Base-by-base conservation (phyloP, 2,113 vertebrate species). In the Lamprologus sp. region DNA sequence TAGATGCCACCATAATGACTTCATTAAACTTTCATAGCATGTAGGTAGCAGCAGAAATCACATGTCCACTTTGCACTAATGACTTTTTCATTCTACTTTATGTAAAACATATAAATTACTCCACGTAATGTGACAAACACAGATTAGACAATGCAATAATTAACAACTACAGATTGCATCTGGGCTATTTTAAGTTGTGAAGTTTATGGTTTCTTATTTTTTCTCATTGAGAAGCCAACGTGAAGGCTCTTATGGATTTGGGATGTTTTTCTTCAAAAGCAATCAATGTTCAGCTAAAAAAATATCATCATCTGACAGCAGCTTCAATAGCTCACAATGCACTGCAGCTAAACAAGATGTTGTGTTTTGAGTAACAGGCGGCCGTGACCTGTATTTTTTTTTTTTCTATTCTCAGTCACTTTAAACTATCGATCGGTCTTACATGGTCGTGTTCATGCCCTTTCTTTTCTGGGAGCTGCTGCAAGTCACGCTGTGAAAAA, bases 1-100 rank as follows among this genome's bases (percentile, higher is more conserved):
- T 90, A 92, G 88, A 15, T 83, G 93, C 88, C 80, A 84, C n/a
- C 85, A 89, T 86, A 80, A 92, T 63, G 56, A 63, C 55, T 88
- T 88, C 35, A 93, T 93, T 92, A 90, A 91, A 90, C 86, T 65
- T 88, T 89, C 42, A 70, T 31, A 73, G 75, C 60, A n/a, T 12
- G 31, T 35, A 6, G 51, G 51, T 28, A 73, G 82, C 81, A 31
- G 15, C 5, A 9, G 12, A 28, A 58, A 68, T 60, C 3, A 2
- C 31, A 6, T 49, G 33, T 37, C 17, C 35, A 68, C 63, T 68
- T 68, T 40, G n/a, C 63, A 21, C 11, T 68, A 40, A 68, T 13
- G 7, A 40, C 7, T 19, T 42, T 82, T 33, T 15, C 21, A 26
- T 60, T 17, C 6, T n/a, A 4, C 80, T 81, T 86, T n/a, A 51